Base-by-base conservation (phyloP, 2,113 vertebrate genomes). In the Leptocoma aspasia region DNA sequence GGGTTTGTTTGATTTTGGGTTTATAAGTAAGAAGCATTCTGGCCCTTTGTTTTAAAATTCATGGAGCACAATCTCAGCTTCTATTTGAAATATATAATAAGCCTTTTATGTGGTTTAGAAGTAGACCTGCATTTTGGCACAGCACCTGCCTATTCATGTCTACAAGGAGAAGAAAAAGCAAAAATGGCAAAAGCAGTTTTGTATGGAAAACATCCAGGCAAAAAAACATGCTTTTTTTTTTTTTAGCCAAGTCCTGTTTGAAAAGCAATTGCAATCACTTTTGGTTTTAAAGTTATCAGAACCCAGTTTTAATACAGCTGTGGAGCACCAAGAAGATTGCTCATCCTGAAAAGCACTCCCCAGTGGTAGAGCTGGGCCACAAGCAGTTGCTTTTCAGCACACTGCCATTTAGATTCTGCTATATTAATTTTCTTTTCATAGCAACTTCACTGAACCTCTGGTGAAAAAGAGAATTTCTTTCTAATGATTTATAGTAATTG, bases 71-170 rank as follows among this genome's bases (percentile, higher is more conserved):
- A 86, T 77, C 35, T 82, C 61, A 91, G 69, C 73, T 73, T 70
- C 88, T 90, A 49, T 86, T 82, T 72, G 73, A 94, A 86, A 92
- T 28, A 54, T 37, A 47, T 53, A 89, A 87, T 66, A 87, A 94
- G 16, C 27, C 60, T 94, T 71, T 92, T 56, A 83, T 47, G 80
- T 93, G 83, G 73, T 94, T 95, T 92, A 78, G 82, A 60, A 90
- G 54, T 49, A 92, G 89, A 82, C 68, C 15, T 86, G 69, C 10
- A 59, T 80, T 92, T 94, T 96, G 92, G 92, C 92, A 95, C 66
- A 94, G 81, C 63, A 95, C 79, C 84, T 87, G 65, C 47, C 81
- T 92, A 59, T 82, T 83, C 75, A 56, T 70, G 41, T 37, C 79
- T 57, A 31, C 31, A 71, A 59, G 35, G 39, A 94, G 41, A 86